Evolutionary conservation across 2,888 invertebrate species (phyloP), one percentile per base, ranked within the genome.

Genomic region (Drosophila eohydei): DNA sequence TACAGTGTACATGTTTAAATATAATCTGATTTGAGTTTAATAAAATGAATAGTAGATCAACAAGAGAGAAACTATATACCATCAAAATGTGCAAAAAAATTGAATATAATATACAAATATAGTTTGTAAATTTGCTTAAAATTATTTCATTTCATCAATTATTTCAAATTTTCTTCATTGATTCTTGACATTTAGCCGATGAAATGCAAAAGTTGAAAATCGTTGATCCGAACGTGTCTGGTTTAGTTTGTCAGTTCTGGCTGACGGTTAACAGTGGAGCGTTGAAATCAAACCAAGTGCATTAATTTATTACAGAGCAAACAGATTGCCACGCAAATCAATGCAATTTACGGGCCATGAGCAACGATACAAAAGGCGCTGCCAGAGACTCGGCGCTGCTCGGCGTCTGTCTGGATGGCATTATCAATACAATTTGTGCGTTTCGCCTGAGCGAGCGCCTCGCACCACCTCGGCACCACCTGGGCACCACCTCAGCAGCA

Each of bases 301-400:
- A 84, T 84, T 80, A 75, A 86, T 80, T 84, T 86, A 84, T 78
- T 74, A 73, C 74, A 74, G 74, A 75, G 78, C 73, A 85, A 83
- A 75, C 80, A 85, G 83, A 83, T 85, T 82, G 86, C 83, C 77
- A 71, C 60, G 87, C 83, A 80, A 86, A 82, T 83, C 88, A 88
- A 79, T 77, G 57, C 66, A 71, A 77, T 84, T 79, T 74, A 78
- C 71, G 61, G 64, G 48, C 61, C 73, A 73, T 67, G 64, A 61
- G 52, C 71, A 69, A 62, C 67, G 67, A 63, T 60, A 48, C 69
- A 68, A 72, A 54, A 28, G 30, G 11, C 30, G 40, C 50, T 32
- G 50, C 32, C 21, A 21, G 21, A 21, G 21, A 21, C 21, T 12
- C 50, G 52, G 1, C 21, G 21, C 21, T 21, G 57, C 60, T 60